A percentile compares a stretch with the other conserved stretches of the same genome.
phyloP scores from a whole-genome alignment of 2,888 invertebrate genomes.

The Dusona sp. region DNA sequence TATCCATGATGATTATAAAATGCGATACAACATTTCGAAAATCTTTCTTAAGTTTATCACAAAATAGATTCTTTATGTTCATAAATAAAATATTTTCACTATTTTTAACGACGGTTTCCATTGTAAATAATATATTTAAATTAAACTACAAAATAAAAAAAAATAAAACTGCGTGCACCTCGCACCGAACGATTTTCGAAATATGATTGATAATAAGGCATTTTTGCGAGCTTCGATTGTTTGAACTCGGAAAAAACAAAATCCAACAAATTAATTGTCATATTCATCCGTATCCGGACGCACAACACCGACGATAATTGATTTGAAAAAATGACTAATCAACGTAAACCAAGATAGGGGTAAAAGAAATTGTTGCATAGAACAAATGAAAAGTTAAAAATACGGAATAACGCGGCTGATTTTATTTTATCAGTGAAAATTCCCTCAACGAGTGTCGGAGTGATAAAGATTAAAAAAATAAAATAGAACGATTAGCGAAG shows the following conservation, averaged over 20 bases:
- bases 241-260: not conserved
- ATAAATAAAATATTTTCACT: not conserved
- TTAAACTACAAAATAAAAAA: not conserved
- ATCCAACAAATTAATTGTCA: not conserved
- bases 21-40: too few species aligned
- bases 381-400: too few species aligned
- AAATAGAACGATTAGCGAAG: too few species aligned
- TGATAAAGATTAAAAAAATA: too few species aligned
- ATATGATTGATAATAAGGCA: not conserved
- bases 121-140: not conserved
- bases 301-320: slow-evolving; percentile 39
- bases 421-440: too few species aligned
- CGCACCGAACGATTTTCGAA: not conserved
- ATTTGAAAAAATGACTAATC: slow-evolving; percentile 29
- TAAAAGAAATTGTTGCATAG: slow-evolving; percentile 34
- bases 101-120: too few species aligned
- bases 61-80: too few species aligned
- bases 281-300: not conserved
- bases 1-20: not conserved
- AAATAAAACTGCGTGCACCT: not conserved
- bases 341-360: slow-evolving; percentile 47
- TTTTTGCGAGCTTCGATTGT: not conserved
- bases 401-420: too few species aligned
- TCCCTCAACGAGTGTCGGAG: too few species aligned
- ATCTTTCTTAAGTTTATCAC: too few species aligned